Evolutionary conservation across 2,888 invertebrate species (phyloP), one percentile per base, ranked within the genome.

Genomic region (Tiphia femorata): DNA sequence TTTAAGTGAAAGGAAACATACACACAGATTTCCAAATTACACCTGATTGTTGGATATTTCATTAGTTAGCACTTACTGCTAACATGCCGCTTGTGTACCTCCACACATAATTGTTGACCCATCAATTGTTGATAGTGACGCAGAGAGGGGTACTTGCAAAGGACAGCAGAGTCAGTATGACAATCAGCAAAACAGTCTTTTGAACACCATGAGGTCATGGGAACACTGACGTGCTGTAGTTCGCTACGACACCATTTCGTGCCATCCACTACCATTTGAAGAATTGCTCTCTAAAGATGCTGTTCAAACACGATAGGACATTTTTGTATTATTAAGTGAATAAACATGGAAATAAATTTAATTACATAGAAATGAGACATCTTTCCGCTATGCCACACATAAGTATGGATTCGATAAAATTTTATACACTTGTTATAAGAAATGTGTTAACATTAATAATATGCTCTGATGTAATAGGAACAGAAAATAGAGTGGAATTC

Each of bases 171-270:
- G 76, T 78, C 77, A 76, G 72, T 78, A 73, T 69, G 77, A 81
- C 76, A 76, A 77, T 81, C 79, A 80, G 80, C 79, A 79, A 73
- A 81, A 81, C 80, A 83, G 83, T 82, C 82, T 83, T 83, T 83
- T 83, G 81, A 83, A 83, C 83, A 83, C 82, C 82, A 82, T 79
- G 75, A 79, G 76, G 77, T 79, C 78, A 78, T 82, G 78, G 74
- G 78, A 76, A 72, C 77, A 78, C 70, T 77, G 77, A 62, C 75
- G 76, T 62, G 73, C 75, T 74, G 79, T 81, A 77, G 76, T 81
- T 81, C 84, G 86, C 87, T 87, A 87, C 84, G 87, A 87, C 75
- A 86, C 84, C 86, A 87, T 86, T 63, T 87, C 86, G 71, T 86
- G 86, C 87, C 87, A 87, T 67, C 85, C 85, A 77, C 85, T 85